Evolutionary conservation across 2,113 vertebrate species (phyloP).

Genomic region (Callionymus lyra): DNA sequence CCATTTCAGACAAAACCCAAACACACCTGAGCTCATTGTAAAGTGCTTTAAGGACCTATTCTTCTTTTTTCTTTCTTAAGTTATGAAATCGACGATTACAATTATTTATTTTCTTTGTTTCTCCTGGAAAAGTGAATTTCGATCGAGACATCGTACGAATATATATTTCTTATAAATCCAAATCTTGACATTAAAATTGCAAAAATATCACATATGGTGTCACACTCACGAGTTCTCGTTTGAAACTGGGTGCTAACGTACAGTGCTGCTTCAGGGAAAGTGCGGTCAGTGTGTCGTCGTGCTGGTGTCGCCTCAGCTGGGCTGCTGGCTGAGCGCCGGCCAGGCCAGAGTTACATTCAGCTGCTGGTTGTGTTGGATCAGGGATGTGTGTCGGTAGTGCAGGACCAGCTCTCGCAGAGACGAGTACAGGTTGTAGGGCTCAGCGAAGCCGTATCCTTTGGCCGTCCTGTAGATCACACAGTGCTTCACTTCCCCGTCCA

Average conservation of each 20-base stretch:
- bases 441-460: slow-evolving; percentile 91
- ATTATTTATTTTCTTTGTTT: too few species aligned
- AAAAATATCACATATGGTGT: background rate
- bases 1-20: background rate
- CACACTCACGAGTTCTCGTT: too few species aligned
- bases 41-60: background rate
- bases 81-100: too few species aligned
- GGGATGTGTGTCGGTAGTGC: slow-evolving; percentile 95
- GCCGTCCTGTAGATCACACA: slow-evolving; percentile 96
- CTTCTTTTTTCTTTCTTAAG: too few species aligned
- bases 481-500: slow-evolving; percentile 92
- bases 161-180: slow-evolving; percentile 3
- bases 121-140: too few species aligned
- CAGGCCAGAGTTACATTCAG: slow-evolving; percentile 97
- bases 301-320: slow-evolving; percentile 54
- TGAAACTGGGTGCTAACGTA: slow-evolving; percentile 12
- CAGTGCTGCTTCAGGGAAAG: slow-evolving; percentile 19
- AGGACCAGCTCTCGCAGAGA: slow-evolving; percentile 94
- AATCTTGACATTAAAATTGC: slow-evolving; percentile 8
- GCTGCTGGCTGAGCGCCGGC: slow-evolving; percentile 88
- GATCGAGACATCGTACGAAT: slow-evolving; percentile 1
- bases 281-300: slow-evolving; percentile 21
- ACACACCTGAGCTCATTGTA: background rate
- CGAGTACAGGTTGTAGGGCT: slow-evolving; percentile 93
- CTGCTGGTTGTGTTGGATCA: slow-evolving; percentile 98